Conservation (phyloP, 2,797 vertebrate species). For the Platyrinchus mystaceus region DNA sequence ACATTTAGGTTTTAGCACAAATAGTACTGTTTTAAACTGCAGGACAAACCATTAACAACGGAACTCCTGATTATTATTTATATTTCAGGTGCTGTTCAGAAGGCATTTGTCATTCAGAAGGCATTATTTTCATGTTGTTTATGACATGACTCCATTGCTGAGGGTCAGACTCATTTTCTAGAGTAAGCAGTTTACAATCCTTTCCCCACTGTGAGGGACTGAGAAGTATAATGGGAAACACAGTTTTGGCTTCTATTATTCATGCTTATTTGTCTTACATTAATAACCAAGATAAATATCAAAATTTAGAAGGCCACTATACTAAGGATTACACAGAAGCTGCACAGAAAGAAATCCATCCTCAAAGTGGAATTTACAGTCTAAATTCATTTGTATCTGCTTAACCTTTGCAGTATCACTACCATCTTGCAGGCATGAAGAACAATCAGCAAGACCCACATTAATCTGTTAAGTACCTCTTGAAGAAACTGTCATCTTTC, state of each 20-base stretch:
- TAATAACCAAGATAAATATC: background rate
- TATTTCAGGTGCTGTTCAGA: background rate
- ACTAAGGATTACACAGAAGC: background rate
- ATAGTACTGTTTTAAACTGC: background rate
- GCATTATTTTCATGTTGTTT: background rate
- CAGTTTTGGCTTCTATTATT: background rate
- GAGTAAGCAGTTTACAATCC: background rate
- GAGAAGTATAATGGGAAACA: background rate
- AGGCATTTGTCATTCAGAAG: background rate
- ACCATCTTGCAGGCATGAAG: background rate
- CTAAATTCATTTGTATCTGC: background rate
- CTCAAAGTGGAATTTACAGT: background rate
- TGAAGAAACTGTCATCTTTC: background rate
- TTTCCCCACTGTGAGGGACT: background rate
- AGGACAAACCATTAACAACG: background rate
- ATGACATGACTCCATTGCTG: background rate
- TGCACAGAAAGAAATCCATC: background rate
- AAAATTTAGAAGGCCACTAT: background rate
- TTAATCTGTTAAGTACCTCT: background rate
- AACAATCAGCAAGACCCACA: background rate
- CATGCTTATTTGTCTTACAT: background rate
- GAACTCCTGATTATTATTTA: background rate
- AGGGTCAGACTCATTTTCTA: background rate
- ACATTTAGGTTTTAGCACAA: background rate
- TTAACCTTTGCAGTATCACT: background rate